Base-by-base conservation (phyloP, 2,888 invertebrate species). In the Latrodectus elegans region DNA sequence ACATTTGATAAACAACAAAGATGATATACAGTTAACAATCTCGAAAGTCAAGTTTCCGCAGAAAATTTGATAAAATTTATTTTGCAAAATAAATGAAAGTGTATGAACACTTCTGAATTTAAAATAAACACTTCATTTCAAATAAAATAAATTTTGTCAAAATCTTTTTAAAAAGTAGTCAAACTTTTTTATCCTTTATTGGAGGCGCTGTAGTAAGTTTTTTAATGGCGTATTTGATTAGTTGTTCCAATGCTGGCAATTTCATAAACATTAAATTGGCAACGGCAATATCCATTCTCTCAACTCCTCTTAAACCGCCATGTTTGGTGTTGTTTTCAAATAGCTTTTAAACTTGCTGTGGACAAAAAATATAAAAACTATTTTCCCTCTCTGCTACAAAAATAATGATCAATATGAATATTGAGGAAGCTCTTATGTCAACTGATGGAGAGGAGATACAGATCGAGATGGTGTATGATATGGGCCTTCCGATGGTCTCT, bases 251-350 rank as follows among this genome's bases (percentile, higher is more conserved):
- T 81, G 77, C 85, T 86, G 86, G 11, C 6, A 65, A 72, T 70
- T 81, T 75, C 71, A 75, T 67, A 86, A 77, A 77, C n/a, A 55
- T 52, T 85, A 77, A 64, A 81, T 51, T 86, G 86, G 86, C 86
- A 86, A 86, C 86, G 22, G 26, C 38, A 52, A 67, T 77, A 67
- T 67, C 81, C 72, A 17, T 86, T 86, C 86, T 86, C 86, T 86
- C 86, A 86, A 86, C 86, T 86, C 86, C 77, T 77, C 86, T 86
- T 75, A 53, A 53, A 77, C 81, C 86, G 86, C 86, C 86, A 86
- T 86, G 81, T 86, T 86, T 86, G 71, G 79, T 86, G 81, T 86
- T 77, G 52, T 76, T 76, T 70, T 86, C 70, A 86, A 81, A 76
- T 77, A n/a, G 17, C n/a, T n/a, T 26, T 9, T 9, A 65, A 76